Conservation (phyloP, 2,888 invertebrate genomes). For the Timema podura region DNA sequence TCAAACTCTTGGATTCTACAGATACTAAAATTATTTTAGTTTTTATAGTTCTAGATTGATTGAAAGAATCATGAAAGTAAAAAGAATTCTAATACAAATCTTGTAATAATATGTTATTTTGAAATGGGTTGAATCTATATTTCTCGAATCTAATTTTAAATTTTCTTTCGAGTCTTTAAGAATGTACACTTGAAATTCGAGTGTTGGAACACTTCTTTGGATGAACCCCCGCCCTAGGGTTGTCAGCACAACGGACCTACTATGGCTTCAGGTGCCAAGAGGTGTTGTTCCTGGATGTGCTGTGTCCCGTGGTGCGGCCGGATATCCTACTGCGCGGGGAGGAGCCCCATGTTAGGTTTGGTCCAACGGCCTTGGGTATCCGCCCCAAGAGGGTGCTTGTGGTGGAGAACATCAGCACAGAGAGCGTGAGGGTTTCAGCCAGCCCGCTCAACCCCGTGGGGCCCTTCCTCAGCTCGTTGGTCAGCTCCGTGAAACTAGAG, state of each 20-base stretch:
- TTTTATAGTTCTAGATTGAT: too few relatives aligned
- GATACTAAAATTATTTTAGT: too few relatives aligned
- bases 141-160: too few relatives aligned
- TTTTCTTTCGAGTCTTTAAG: too few relatives aligned
- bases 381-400: slow-evolving; percentile 12
- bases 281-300: background rate
- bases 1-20: too few relatives aligned
- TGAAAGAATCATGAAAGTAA: too few relatives aligned
- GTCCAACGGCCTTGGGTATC: slow-evolving; percentile 15
- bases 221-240: background rate
- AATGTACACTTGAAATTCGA: too few relatives aligned
- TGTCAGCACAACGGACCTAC: background rate
- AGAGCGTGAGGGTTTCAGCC: background rate
- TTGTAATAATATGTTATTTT: too few relatives aligned
- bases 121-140: too few relatives aligned
- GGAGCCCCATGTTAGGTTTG: slow-evolving; percentile 15
- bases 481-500: background rate
- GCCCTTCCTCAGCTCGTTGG: slow-evolving; percentile 10
- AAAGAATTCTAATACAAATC: too few relatives aligned
- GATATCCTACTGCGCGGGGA: slow-evolving; percentile 20
- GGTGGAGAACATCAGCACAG: slow-evolving; percentile 15
- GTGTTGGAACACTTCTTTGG: too few relatives aligned
- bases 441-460: slow-evolving; percentile 19
- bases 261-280: background rate
- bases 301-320: slow-evolving; percentile 20